Evolutionary conservation across 2,797 vertebrate species (phyloP), one percentile per base, ranked within the genome.

Genomic region (Fistularia tabacaria): DNA sequence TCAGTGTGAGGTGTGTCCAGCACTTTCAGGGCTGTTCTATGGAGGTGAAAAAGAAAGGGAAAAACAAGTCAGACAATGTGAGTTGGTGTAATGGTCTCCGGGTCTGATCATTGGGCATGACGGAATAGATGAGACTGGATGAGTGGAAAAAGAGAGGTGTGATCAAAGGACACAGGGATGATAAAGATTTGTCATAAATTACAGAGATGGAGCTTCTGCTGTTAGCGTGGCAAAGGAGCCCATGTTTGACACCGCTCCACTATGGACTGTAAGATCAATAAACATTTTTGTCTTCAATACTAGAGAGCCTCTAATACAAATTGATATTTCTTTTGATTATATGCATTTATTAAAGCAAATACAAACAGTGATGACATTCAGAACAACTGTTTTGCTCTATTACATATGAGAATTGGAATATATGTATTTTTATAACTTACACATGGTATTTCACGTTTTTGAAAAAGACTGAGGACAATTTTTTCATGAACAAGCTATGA

Each of bases 101-200:
- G 38, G 49, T 66, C 46, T 62, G 62, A 71, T 46, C 45, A 42
- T 59, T 36, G 55, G 72, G 60, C 37, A 38, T 63, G 69, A 71
- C 66, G 7, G 39, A 39, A 36, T 68, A 46, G 58, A 61, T 73
- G 14, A 59, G 60, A 68, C 11, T 52, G 48, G 61, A 63, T 6
- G 54, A 14, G n/a, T 57, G 49, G 52, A 51, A 37, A 51, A 44
- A 47, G 13, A 51, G 42, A 46, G 38, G 6, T 10, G 49, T 46
- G 57, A 71, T 44, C 14, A 54, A 74, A 50, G 46, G 62, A 72
- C 62, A 56, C 67, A 68, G 64, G 42, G 13, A 51, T 80, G 66
- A 78, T 71, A 11, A 59, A 81, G 65, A 42, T 62, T 0, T 8
- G 64, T 55, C 69, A 66, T 82, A 82, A 85, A 82, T 38, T 57